Conservation (phyloP, 2,113 vertebrate genomes). For the Lichenostomus cassidix region DNA sequence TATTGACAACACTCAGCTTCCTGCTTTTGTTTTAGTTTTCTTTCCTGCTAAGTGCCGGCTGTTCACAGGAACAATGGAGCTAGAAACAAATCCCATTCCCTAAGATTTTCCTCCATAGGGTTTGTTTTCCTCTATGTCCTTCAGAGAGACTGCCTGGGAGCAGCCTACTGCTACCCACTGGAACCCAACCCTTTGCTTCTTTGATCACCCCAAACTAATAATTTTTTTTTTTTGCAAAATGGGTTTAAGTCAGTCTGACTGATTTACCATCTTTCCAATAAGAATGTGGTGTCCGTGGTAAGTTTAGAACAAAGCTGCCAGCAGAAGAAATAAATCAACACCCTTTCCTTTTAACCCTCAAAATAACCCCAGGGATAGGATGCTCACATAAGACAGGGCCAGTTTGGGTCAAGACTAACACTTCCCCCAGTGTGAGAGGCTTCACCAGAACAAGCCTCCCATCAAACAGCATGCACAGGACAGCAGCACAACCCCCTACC, state of each 20-base stretch:
- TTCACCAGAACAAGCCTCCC: background rate
- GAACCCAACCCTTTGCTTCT: background rate
- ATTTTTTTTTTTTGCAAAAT: background rate
- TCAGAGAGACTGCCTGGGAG: background rate
- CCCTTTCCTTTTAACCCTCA: background rate
- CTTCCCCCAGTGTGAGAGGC: background rate
- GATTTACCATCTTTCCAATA: background rate
- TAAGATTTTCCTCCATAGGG: background rate
- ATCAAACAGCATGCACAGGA: background rate
- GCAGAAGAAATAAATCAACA: background rate
- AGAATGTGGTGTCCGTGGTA: background rate
- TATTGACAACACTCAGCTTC: slow-evolving; percentile 28
- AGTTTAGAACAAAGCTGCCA: background rate
- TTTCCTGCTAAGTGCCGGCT: slow-evolving; percentile 22
- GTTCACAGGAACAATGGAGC: slow-evolving; percentile 24
- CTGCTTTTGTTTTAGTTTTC: slow-evolving; percentile 59
- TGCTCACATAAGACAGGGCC: background rate
- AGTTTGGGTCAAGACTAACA: background rate
- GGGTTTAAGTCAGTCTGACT: background rate
- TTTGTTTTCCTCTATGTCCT: background rate
- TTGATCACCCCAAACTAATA: background rate
- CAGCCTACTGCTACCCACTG: background rate
- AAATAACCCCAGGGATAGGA: background rate
- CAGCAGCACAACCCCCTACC: background rate
- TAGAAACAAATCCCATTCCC: slow-evolving; percentile 4